These are phyloP conservation scores for Tupaia tana DNA, from an alignment of 2,113 vertebrate species.

Conservation along the genomic window DNA sequence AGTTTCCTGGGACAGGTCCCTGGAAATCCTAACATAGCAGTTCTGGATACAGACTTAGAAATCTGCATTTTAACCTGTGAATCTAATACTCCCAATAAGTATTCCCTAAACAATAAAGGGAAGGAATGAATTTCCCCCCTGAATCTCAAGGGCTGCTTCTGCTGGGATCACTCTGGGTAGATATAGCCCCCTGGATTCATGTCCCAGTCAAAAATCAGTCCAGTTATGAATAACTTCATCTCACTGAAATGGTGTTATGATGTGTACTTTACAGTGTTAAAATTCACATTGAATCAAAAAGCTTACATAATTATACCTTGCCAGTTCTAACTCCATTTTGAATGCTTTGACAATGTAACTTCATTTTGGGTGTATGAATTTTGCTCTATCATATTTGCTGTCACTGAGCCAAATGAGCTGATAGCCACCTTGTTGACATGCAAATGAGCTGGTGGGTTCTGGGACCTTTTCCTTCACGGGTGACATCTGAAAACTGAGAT, in stretches of 20 bases:
- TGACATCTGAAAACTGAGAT: too few relatives aligned
- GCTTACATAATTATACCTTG: too few relatives aligned
- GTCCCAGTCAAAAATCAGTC: background rate
- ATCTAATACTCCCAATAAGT: background rate
- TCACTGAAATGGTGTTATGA: background rate
- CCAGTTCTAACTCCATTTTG: too few relatives aligned
- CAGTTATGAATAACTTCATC: background rate
- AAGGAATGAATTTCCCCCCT: background rate
- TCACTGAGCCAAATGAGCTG: too few relatives aligned
- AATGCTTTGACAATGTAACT: too few relatives aligned
- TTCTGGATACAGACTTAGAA: background rate
- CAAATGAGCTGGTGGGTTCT: too few relatives aligned
- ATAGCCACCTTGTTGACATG: too few relatives aligned
- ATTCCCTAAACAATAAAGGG: background rate
- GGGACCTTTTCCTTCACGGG: too few relatives aligned
- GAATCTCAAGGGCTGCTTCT: background rate
- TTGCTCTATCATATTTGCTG: too few relatives aligned
- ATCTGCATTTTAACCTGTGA: slow-evolving; percentile 9
- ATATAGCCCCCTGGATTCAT: background rate
- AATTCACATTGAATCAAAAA: too few relatives aligned
- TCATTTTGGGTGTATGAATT: too few relatives aligned
- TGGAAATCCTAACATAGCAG: background rate
- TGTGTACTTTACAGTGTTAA: too few relatives aligned
- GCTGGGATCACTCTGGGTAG: background rate
- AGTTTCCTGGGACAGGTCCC: background rate